Base-by-base conservation (phyloP, 2,113 vertebrate species). In the Scophthalmus maximus region DNA sequence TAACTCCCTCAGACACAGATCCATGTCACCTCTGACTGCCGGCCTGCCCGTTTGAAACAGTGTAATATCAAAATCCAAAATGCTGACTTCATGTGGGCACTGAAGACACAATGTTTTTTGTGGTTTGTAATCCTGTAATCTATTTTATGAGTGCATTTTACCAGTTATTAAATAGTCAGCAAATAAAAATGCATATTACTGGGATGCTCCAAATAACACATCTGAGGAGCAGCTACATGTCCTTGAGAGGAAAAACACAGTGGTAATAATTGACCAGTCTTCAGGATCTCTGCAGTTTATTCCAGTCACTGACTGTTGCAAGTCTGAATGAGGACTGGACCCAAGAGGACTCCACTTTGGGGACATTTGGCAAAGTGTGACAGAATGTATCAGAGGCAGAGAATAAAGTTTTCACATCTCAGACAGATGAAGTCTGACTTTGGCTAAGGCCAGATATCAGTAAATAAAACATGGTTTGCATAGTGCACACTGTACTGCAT, bases 311-410 rank as follows among this genome's bases (percentile, higher is more conserved):
- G 75, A 49, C 52, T 77, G 42, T 0, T 72, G 58, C 44, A 59
- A 49, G 78, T 57, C 53, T 88, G 59, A 85, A 83, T 83, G 74
- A 85, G 86, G 68, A 70, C 83, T 84, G 59, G 52, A 17, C 83
- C 76, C 78, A 46, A 34, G 82, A 88, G 84, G 67, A 77, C 71
- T 17, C 29, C 40, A 63, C 74, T 69, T 70, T 44, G 5, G 59
- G 77, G 81, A 89, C 83, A 71, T 76, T 73, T 66, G 46, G 47
- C 50, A 79, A 82, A 82, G 68, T 79, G 74, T 77, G 62, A 85
- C 75, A 78, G 53, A 64, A 30, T 18, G 8, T 46, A 40, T 40
- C 14, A 5, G 32, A 70, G 76, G 26, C 36, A 17, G 58, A 47
- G 49, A 32, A 68, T 79, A 51, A 46, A 14, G 49, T 71, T 78